Evolutionary conservation across 23 tunicate genomes (phyloP).

Genomic region (Aplidium turbinatum): DNA sequence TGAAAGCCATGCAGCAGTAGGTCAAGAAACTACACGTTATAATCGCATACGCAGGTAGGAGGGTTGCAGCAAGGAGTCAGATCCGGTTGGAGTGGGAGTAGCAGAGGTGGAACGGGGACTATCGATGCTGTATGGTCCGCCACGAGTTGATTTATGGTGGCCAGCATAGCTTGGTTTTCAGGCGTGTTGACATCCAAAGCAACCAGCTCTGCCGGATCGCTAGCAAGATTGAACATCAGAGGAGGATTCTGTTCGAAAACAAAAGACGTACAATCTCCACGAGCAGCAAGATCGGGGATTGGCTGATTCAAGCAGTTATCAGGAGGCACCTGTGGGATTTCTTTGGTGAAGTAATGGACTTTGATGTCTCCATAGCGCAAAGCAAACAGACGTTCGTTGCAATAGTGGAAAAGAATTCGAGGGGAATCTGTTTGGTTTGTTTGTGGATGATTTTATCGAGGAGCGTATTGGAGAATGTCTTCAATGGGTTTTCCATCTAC

Average conservation of each 20-base stretch:
- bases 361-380: slow-evolving; percentile 28
- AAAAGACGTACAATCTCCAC: not conserved
- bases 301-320: not conserved
- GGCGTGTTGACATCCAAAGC: slow-evolving; percentile 10
- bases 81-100: not conserved
- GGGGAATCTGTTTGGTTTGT: not conserved
- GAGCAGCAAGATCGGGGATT: not conserved
- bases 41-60: slow-evolving; percentile 35
- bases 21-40: too few relatives aligned
- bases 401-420: slow-evolving; percentile 17
- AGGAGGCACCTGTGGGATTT: not conserved
- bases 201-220: slow-evolving; percentile 18
- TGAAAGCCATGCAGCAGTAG: too few relatives aligned
- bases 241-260: slow-evolving; percentile 13
- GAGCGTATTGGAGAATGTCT: not conserved
- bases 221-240: slow-evolving; percentile 14
- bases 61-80: slow-evolving; percentile 41
- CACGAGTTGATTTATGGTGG: not conserved
- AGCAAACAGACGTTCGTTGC: slow-evolving; percentile 13
- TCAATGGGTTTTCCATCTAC: not conserved
- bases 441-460: not conserved
- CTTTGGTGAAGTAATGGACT: not conserved
- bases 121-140: slow-evolving; percentile 8
- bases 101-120: not conserved
- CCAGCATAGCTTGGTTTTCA: not conserved